Base-by-base conservation (phyloP, 2,888 invertebrate genomes). In the Allophyes oxyacanthae region DNA sequence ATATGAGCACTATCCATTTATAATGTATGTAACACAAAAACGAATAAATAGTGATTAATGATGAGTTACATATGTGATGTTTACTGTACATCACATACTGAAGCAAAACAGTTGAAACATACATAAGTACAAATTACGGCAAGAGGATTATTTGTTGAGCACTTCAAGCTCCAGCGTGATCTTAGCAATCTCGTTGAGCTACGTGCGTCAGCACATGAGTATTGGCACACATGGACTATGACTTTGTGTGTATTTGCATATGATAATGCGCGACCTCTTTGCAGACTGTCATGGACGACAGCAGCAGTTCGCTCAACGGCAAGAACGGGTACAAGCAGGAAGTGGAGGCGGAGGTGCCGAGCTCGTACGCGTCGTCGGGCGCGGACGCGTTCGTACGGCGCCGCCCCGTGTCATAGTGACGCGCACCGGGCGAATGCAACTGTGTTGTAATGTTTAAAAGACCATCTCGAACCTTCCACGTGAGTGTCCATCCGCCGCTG, bases 261-360 rank as follows among this genome's bases (percentile, higher is more conserved):
- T 49, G 41, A 20, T 40, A 60, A 60, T 69, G 36, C 1, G 5
- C n/a, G 10, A 28, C n/a, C 7, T 58, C 6, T 64, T 89, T 91
- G 1, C 94, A 96, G 96, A 95, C 96, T 65, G 95, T 97, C n/a
- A 83, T 96, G 84, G 96, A 90, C 32, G 92, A 91, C 15, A 82
- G 79, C 71, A 86, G 82, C 58, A 75, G 74, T 50, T 64, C 87
- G 36, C 69, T 88, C 60, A 87, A 73, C 71, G 89, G 89, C 64
- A 89, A 87, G 80, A 88, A 87, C 75, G 93, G 94, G 9, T 94
- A 94, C 88, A 92, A 91, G 74, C 89, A 90, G 42, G 87, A 86
- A 54, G 92, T 85, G 49, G 94, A 90, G 14, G 89, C 93, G 1
- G 83, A 84, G 7, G 88, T 92, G 46, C 92, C 93, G 11, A 90